Conservation (phyloP, 2,888 invertebrate species). For the Sussaba pulchella region DNA sequence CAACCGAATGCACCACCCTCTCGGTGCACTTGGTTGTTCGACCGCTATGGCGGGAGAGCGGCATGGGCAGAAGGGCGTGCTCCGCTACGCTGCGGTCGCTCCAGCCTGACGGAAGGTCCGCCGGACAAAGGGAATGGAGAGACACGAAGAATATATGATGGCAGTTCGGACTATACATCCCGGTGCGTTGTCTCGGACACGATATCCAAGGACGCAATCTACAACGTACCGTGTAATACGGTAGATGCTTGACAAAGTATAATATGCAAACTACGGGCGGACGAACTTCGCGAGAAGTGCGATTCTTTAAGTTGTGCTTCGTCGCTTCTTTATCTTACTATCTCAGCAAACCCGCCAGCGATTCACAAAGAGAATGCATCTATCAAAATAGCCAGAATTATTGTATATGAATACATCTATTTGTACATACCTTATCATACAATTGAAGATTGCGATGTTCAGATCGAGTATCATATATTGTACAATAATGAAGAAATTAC, state of each 20-base stretch:
- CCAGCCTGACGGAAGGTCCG: conserved; percentile 54
- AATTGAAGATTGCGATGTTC: neutral
- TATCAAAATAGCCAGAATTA: neutral
- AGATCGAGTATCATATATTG: neutral
- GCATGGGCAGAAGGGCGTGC: conserved; percentile 52
- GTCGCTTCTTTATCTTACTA: neutral
- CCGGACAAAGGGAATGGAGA: conserved; percentile 61
- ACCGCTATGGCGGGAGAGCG: conserved; percentile 6
- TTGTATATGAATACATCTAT: neutral
- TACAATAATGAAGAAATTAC: conserved; percentile 17
- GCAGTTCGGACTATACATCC: neutral
- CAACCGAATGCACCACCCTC: neutral
- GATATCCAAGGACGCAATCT: conserved; percentile 34
- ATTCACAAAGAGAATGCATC: conserved; percentile 17
- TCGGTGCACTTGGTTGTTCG: conserved; percentile 8
- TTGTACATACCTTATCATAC: conserved; percentile 18
- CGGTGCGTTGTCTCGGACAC: conserved; percentile 16
- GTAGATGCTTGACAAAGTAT: conserved; percentile 51
- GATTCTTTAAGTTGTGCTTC: conserved; percentile 7
- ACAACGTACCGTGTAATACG: conserved; percentile 39
- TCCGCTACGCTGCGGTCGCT: conserved; percentile 18
- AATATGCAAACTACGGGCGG: neutral
- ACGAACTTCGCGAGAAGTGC: conserved; percentile 1
- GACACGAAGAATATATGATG: conserved; percentile 33
- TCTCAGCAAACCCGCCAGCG: conserved; percentile 7